Conservation (phyloP, 2,888 invertebrate species). For the Gasteruption jaculator region DNA sequence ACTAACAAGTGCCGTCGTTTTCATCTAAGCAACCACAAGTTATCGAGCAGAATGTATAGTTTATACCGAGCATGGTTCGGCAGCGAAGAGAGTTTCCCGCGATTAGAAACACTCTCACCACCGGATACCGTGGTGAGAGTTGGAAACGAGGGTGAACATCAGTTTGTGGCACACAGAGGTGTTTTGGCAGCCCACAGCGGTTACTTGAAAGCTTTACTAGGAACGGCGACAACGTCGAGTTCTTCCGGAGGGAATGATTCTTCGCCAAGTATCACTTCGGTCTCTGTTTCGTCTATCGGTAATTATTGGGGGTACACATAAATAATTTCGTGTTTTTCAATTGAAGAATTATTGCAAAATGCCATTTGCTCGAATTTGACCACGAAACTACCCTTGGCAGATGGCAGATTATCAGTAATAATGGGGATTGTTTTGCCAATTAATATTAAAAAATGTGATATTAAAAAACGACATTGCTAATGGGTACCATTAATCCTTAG, state of each 20-base stretch:
- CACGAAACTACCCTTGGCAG: no score
- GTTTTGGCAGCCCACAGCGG: slow-evolving; percentile 68
- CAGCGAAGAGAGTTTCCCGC: slow-evolving; percentile 36
- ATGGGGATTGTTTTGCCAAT: no score
- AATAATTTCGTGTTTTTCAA: no score
- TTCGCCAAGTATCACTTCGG: slow-evolving; percentile 36
- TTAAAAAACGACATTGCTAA: no score
- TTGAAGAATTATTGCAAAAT: no score
- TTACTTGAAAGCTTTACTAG: slow-evolving; percentile 65
- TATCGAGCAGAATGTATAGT: slow-evolving; percentile 52
- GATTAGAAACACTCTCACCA: slow-evolving; percentile 49
- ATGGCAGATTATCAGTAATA: no score
- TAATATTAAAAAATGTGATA: no score
- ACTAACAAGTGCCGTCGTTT: slow-evolving; percentile 2
- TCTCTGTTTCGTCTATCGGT: slow-evolving; percentile 48
- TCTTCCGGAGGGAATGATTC: no score
- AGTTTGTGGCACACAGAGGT: slow-evolving; percentile 66
- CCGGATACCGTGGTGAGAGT: slow-evolving; percentile 65
- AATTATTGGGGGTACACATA: slow-evolving; percentile 23
- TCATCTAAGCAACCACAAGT: no score
- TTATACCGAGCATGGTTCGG: slow-evolving; percentile 52
- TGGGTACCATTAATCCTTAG: no score
- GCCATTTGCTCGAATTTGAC: no score
- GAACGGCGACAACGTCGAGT: slow-evolving; percentile 27
- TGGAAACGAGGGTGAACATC: slow-evolving; percentile 59